Base-by-base conservation (phyloP, 2,888 invertebrate genomes). In the Anthophora plumipes region DNA sequence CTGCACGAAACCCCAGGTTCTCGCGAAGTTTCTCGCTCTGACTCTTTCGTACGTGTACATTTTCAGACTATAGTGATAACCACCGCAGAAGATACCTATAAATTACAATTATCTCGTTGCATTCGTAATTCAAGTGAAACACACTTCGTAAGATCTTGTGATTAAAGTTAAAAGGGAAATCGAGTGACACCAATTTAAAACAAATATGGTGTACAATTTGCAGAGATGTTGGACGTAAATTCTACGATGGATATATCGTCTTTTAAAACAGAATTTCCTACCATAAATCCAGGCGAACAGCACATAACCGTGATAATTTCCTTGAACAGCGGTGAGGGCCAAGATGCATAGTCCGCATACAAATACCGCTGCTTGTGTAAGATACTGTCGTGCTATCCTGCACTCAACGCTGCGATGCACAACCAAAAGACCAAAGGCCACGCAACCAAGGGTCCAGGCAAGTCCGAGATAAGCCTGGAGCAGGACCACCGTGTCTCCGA, bases 41-140 rank as follows among this genome's bases (percentile, higher is more conserved):
- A 98, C 97, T 79, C 97, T 95, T 93, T 98, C 98, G 92, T 97
- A 97, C 0, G 97, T 97, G 94, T 97, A 98, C 96, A 98, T 97
- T 94, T 98, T 98, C 82, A 98, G 94, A 63, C 97, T 97, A 93
- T 98, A 98, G 93, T 97, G 97, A 94, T 97, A 98, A 7, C 97
- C 98, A 59, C 98, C 98, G 92, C 97, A 97, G 93, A 97, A 97
- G 89, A 98, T 96, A 63, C 97, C 97, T 96, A 91, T 5, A 64
- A 22, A 52, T 70, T n/a, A 46, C 17, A 17, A 17, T 67, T 54
- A n/a, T 66, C 57, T 80, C 67, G 60, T 69, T 43, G 14, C n/a
- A 43, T 9, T 61, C 20, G 12, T 20, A 11, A 4, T 6, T 22
- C 11, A 17, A 25, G 5, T 61, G 7, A 9, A 43, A 22, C 9